Evolutionary conservation across 2,888 invertebrate genomes (phyloP), one percentile per base, ranked within the genome.

Genomic region (Prosapia bicincta): DNA sequence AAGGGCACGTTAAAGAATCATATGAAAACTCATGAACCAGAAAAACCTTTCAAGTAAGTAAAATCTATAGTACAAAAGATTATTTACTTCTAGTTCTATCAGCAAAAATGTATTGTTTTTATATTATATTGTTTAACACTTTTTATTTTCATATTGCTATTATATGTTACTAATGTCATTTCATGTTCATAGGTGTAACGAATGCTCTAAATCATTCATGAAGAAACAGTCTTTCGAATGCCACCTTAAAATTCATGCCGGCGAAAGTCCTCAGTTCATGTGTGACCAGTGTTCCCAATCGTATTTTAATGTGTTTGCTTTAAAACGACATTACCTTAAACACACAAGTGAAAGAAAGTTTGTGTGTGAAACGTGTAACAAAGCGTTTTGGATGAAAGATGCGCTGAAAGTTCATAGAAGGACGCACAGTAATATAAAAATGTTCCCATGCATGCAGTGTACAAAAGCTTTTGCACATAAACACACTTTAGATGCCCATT

Each of bases 1-100:
- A 86, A 86, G 0, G 89, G 90, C 70, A 89, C 89, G 79, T 83
- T 90, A 0, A 85, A 85, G 10, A 85, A 87, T 76, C 91, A 91
- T 82, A 85, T 89, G 83, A 88, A 88, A 79, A 85, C 85, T n/a
- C 90, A 90, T 83, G 85, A 74, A 43, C 67, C 88, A 2, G 82
- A 85, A 26, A 90, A 89, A 81, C 87, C 88, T 72, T 84, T 84
- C 80, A 87, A 87, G 79, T 87, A 69, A 74, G 73, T 66, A 9
- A 9, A 5, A 25, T n/a, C n/a, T n/a, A n/a, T n/a, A n/a, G n/a
- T n/a, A n/a, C n/a, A n/a, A n/a, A n/a, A n/a, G n/a, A n/a, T n/a
- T n/a, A n/a, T n/a, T n/a, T n/a, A n/a, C n/a, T n/a, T n/a, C n/a
- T n/a, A n/a, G n/a, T n/a, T n/a, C n/a, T n/a, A n/a, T n/a, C 10